Evolutionary conservation across 2,888 invertebrate genomes (phyloP), one percentile per base, ranked within the genome.

Genomic region (Octonoba sinensis): DNA sequence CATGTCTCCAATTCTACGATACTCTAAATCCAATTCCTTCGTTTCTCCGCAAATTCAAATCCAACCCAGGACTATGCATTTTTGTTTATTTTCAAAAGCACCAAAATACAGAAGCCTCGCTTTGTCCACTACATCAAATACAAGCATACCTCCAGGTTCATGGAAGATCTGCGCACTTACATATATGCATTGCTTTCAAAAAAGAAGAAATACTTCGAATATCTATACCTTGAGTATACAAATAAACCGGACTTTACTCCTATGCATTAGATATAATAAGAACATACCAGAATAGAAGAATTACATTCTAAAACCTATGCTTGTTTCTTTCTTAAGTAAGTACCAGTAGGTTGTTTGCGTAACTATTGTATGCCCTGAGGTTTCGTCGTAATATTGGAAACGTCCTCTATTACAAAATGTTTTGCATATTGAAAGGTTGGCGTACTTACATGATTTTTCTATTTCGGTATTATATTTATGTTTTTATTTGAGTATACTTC

Each of bases 211-310:
- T 71, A 71, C 71, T 78, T 78, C 77, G 54, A 78, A 71, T 71
- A 78, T 78, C 71, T 70, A 67, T 79, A 47, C 56, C 4, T 18
- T 8, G 24, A 22, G 66, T 72, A 79, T 46, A 66, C 78, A 79
- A 79, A 79, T 79, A 79, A 67, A 79, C 78, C 27, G 72, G 70
- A 79, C 78, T 70, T 57, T 65, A 78, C 77, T 79, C 66, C 72
- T 79, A 72, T 79, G 72, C 78, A 79, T 79, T 79, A 79, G 72
- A 60, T 67, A 72, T 79, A 79, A 79, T 79, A 79, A 79, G 78
- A 72, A 60, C 46, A 57, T 66, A 79, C 66, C 71, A 47, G 66
- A 54, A 54, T 18, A 44, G 22, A 57, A 65, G 24, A 59, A 44
- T 51, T 27, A 66, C 36, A 8, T 36, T 36, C 36, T 36, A 36